Percentiles rank a stretch among this genome's conserved stretches.
These are phyloP conservation scores for Lerema accius DNA, from an alignment of 1,140 invertebrate species.

Conservation along the genomic window DNA sequence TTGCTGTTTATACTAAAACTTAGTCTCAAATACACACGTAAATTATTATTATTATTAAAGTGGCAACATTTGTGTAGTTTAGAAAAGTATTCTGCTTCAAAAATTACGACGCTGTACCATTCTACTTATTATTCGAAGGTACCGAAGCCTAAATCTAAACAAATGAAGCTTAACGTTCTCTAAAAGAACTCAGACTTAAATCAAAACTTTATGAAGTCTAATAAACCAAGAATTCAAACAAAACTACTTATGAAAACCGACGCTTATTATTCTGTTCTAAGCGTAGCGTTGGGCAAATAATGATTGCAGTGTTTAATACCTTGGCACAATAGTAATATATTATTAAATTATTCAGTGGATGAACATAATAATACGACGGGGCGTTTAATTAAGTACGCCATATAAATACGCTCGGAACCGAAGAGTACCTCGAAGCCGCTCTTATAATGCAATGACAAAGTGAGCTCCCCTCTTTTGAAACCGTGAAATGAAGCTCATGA, in stretches of 20 bases:
- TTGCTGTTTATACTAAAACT: no score
- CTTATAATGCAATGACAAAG: conserved; percentile 46
- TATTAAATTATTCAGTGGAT: conserved; percentile 39
- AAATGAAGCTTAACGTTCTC: not conserved
- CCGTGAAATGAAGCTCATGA: conserved; percentile 47
- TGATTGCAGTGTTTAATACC: conserved; percentile 22
- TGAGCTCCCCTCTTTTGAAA: conserved; percentile 41
- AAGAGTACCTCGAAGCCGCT: conserved; percentile 28
- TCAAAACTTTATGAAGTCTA: not conserved
- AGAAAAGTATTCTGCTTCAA: no score
- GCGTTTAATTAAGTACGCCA: conserved; percentile 41
- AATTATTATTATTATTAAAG: no score
- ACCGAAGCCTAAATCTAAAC: not conserved
- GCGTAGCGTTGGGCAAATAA: conserved; percentile 2
- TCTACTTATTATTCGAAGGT: no score
- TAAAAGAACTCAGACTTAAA: not conserved
- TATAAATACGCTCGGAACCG: conserved; percentile 39
- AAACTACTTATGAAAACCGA: not conserved
- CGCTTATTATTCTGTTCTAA: not conserved
- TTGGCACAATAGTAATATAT: conserved; percentile 37
- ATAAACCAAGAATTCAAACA: not conserved
- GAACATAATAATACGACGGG: conserved; percentile 35
- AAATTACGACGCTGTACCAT: no score
- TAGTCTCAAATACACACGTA: no score
- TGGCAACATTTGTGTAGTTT: no score